Evolutionary conservation across 2,888 invertebrate genomes (phyloP).

Genomic region (Oscheius sp.): DNA sequence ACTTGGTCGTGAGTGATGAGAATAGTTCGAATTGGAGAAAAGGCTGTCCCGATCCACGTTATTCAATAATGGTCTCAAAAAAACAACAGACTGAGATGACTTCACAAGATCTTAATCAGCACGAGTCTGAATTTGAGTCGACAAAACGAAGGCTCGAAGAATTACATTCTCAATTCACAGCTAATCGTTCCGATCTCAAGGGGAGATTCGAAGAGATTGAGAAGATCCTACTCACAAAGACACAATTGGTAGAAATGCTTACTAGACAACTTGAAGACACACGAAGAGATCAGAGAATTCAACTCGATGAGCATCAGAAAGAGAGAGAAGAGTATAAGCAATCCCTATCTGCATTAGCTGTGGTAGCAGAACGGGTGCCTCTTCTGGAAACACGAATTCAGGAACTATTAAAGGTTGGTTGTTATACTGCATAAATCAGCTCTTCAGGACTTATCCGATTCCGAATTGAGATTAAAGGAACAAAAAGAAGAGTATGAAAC

Average conservation of each 20-base stretch:
- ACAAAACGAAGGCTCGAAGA: slow-evolving; percentile 53
- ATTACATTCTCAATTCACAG: slow-evolving; percentile 61
- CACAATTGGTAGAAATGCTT: slow-evolving; percentile 56
- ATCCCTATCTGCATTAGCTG: slow-evolving; percentile 38
- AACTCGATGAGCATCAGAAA: slow-evolving; percentile 40
- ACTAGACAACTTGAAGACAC: slow-evolving; percentile 50
- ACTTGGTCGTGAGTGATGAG: slow-evolving; percentile 62
- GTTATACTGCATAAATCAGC: background rate
- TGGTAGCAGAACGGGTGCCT: slow-evolving; percentile 59
- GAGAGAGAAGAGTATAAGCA: slow-evolving; percentile 51
- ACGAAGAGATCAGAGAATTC: slow-evolving; percentile 39
- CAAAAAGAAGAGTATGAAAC: slow-evolving; percentile 58
- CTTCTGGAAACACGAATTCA: slow-evolving; percentile 59
- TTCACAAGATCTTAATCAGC: slow-evolving; percentile 49
- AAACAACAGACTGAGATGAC: slow-evolving; percentile 62
- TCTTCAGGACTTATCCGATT: slow-evolving; percentile 51
- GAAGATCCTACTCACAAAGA: slow-evolving; percentile 62
- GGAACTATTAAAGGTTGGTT: slow-evolving; percentile 45
- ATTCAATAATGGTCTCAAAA: slow-evolving; percentile 53
- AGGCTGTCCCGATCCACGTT: slow-evolving; percentile 61
- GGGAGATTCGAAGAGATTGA: slow-evolving; percentile 66
- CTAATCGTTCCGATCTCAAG: slow-evolving; percentile 53
- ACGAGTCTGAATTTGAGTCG: slow-evolving; percentile 58
- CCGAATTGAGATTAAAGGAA: slow-evolving; percentile 44
- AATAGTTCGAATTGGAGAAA: slow-evolving; percentile 57